phyloP scores from a whole-genome alignment of 2,888 invertebrate species.

The Drosophila merina region DNA sequence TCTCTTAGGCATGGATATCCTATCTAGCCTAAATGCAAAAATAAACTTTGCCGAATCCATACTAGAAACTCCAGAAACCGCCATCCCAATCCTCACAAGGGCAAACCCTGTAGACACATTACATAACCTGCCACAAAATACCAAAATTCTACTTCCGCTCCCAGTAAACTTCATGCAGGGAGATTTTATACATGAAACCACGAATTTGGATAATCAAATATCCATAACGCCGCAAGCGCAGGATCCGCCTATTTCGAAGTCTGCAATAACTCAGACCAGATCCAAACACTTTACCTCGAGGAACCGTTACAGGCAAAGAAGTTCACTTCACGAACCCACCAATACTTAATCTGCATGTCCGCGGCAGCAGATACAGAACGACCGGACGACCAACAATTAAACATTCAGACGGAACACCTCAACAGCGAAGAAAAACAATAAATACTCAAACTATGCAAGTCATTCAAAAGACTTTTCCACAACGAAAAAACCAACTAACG shows the following conservation, averaged over 20 bases:
- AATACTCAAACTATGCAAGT: slow-evolving; percentile 22
- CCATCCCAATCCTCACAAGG: slow-evolving; percentile 11
- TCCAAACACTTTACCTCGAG: no score
- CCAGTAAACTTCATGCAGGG: no score
- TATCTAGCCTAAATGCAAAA: slow-evolving; percentile 1
- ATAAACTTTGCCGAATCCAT: slow-evolving; percentile 6
- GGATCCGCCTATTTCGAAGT: no score
- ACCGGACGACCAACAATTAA: slow-evolving; percentile 16
- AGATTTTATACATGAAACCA: no score
- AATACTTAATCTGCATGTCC: slow-evolving; percentile 4
- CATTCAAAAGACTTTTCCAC: slow-evolving; percentile 28
- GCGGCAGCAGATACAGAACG: no score
- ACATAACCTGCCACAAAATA: slow-evolving; percentile 3
- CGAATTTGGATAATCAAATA: no score
- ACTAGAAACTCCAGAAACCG: slow-evolving; percentile 11
- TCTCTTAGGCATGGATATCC: slow-evolving; percentile 5
- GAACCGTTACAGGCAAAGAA: slow-evolving; percentile 1
- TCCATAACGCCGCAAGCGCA: no score
- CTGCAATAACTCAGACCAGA: background rate
- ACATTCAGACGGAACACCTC: slow-evolving; percentile 11
- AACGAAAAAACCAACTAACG: slow-evolving; percentile 22
- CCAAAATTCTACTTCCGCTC: no score
- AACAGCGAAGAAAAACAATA: slow-evolving; percentile 24
- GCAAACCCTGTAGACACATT: slow-evolving; percentile 5
- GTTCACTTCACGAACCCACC: slow-evolving; percentile 2